Evolutionary conservation across 1,140 invertebrate genomes (phyloP).

Genomic region (Cylas formicarius): DNA sequence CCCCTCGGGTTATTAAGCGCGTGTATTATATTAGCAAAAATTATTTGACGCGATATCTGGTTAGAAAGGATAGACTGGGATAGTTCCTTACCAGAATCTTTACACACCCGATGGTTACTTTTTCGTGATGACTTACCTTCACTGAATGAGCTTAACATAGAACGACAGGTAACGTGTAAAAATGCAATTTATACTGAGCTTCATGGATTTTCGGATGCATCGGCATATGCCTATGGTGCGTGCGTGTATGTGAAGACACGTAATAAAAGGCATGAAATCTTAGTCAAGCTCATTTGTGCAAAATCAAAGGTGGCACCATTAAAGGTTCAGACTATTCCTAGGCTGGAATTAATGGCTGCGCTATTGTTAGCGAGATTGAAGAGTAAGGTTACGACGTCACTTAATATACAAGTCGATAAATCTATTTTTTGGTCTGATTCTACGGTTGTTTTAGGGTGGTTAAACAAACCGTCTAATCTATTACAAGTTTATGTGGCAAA

Average conservation of each 20-base stretch:
- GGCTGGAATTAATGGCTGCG: conserved; percentile 37
- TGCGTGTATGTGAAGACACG: conserved; percentile 36
- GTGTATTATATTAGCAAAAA: conserved; percentile 19
- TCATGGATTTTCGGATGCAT: conserved; percentile 42
- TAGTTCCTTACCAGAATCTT: conserved; percentile 11
- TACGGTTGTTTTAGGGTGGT: conserved; percentile 26
- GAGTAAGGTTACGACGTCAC: conserved; percentile 12
- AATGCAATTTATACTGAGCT: conserved; percentile 18
- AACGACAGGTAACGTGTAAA: conserved; percentile 3
- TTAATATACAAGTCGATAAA: conserved; percentile 9
- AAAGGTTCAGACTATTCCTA: conserved; percentile 31
- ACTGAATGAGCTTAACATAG: not conserved
- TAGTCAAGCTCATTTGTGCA: conserved; percentile 23
- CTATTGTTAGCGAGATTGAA: conserved; percentile 30
- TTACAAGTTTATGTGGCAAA: conserved; percentile 36
- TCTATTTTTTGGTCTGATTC: conserved; percentile 18
- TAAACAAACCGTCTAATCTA: conserved; percentile 20
- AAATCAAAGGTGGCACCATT: conserved; percentile 39
- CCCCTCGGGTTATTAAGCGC: conserved; percentile 25
- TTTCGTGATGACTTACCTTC: conserved; percentile 5
- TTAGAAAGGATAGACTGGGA: conserved; percentile 20
- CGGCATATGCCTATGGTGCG: conserved; percentile 38
- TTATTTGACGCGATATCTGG: conserved; percentile 22
- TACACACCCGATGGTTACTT: conserved; percentile 2
- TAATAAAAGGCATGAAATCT: conserved; percentile 8